Conservation (phyloP, 64 coral and sea anemone species). For the Stylophora pistillata region DNA sequence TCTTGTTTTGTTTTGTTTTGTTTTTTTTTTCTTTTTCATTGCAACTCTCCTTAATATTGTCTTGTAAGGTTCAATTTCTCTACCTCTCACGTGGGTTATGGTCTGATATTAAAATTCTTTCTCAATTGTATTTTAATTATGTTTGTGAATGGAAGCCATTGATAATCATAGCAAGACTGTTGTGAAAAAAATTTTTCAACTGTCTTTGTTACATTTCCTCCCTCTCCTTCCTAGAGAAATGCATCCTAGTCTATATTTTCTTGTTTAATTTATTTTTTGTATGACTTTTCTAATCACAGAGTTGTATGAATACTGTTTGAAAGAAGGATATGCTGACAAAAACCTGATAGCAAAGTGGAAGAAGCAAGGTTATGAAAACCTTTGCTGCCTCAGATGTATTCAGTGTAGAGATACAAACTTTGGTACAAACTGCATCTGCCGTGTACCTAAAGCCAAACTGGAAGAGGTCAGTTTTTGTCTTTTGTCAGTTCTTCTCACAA, state of each 20-base stretch:
- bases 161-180: too few relatives aligned
- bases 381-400: conserved; percentile 97
- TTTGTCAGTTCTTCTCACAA: background rate
- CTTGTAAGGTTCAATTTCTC: too few relatives aligned
- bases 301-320: conserved; percentile 93
- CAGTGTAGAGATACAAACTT: conserved; percentile 97
- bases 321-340: conserved; percentile 97
- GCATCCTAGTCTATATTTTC: background rate
- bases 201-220: too few relatives aligned
- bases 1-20: too few relatives aligned
- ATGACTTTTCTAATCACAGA: conserved; percentile 44
- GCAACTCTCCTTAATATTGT: too few relatives aligned
- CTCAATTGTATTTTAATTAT: too few relatives aligned
- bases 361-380: conserved; percentile 98
- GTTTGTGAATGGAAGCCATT: too few relatives aligned
- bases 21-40: too few relatives aligned
- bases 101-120: too few relatives aligned
- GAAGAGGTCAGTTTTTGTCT: conserved; percentile 74
- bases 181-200: too few relatives aligned
- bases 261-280: background rate
- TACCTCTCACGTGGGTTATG: too few relatives aligned
- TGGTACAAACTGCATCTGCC: conserved; percentile 95
- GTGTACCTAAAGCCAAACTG: conserved; percentile 96
- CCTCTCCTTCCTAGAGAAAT: too few relatives aligned
- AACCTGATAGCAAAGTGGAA: conserved; percentile 99